Evolutionary conservation across 2,797 vertebrate genomes (phyloP), one percentile per base, ranked within the genome.

Genomic region (Gymnoscopelus braueri): DNA sequence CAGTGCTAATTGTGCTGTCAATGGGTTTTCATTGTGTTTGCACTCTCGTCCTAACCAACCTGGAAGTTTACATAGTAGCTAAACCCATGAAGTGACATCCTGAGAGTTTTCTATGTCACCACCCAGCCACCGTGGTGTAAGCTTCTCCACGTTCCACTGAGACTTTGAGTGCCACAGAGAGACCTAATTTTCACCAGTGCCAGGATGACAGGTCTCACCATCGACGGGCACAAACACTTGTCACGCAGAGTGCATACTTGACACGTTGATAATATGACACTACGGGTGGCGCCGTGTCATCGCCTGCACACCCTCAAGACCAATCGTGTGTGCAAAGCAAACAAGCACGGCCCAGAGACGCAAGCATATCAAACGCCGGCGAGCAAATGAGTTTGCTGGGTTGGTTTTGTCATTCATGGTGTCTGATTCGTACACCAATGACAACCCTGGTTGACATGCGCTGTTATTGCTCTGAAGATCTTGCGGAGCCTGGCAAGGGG

Each of bases 1-100:
- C 55, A 58, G 80, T 77, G 85, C 67, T 91, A 92, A 92, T 88
- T 92, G 82, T 79, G 72, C 71, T 87, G 84, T 90, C 87, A 86
- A 48, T 60, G 26, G 60, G 62, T 83, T 82, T 86, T 75, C 72
- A 83, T 61, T 76, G 52, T 74, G 65, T 90, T 80, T 74, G 69
- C 74, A 83, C 78, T 76, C 68, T 81, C 57, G 11, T 77, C 51
- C 71, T 60, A 81, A 83, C 87, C 84, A 83, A 87, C 80, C 77
- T 74, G 61, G 62, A 67, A 72, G 67, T 73, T 85, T 71, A 71
- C 79, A 56, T 67, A 60, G 23, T 66, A 79, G 57, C 50, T 24
- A 47, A 79, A 76, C 23, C 65, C 51, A 44, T 68, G 71, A 77
- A 71, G 76, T 87, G 81, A 88, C 82, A 88, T 62, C 64, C 64